Evolutionary conservation across 2,113 vertebrate species (phyloP).

Genomic region (Strigops habroptila): DNA sequence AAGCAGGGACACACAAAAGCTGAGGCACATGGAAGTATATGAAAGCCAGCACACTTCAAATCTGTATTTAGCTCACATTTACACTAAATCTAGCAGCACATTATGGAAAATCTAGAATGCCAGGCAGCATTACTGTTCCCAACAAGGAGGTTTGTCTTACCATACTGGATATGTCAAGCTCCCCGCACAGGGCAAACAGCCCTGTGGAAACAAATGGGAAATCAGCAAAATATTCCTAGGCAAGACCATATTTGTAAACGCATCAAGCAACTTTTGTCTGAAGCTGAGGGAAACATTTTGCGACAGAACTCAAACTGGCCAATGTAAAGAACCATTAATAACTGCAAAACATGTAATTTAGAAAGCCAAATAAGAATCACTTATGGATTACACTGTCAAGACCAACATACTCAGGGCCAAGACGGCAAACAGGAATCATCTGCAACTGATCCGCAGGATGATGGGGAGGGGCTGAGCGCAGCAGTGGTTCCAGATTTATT

Average conservation of each 20-base stretch:
- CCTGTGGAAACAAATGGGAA: neutral
- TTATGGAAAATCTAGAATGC: neutral
- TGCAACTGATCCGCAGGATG: neutral
- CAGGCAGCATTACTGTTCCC: neutral
- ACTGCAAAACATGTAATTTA: neutral
- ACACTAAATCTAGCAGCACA: neutral
- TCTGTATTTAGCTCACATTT: constrained; percentile 10
- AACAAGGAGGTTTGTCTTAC: neutral
- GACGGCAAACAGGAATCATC: neutral
- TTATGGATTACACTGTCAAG: neutral
- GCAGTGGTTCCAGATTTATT: neutral
- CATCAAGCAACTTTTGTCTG: neutral
- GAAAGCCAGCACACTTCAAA: neutral
- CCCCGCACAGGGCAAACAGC: neutral
- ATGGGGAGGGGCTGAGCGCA: neutral
- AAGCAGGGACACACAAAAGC: neutral
- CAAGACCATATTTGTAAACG: neutral
- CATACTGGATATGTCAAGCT: neutral
- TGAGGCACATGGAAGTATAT: neutral
- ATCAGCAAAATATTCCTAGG: neutral
- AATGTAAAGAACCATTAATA: neutral
- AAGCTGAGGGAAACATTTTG: neutral
- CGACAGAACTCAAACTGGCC: neutral
- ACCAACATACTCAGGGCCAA: neutral
- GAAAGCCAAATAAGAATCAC: neutral